Evolutionary conservation across 2,113 vertebrate genomes (phyloP), one percentile per base, ranked within the genome.

Genomic region (Oreotragus oreotragus): DNA sequence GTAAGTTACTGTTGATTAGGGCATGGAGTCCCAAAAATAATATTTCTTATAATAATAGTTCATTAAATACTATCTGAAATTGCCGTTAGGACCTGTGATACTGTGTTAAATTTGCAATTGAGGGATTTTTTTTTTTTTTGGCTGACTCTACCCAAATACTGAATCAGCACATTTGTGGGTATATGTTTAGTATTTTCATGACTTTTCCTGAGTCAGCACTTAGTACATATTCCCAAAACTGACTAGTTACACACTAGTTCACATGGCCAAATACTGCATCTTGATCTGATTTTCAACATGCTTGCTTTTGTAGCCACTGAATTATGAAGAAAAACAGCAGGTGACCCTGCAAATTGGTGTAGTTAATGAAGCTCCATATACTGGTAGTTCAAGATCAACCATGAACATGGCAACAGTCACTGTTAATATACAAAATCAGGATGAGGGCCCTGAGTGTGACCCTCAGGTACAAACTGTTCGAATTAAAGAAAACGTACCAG

Each of bases 361-460:
- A 0, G 98, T 96, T 12, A 99, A 99, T 5, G 98, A 99, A 98
- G 99, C 98, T 3, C 98, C 98, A 0, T 99, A 99, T 60, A 30
- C 3, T 3, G 97, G 98, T 0, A 93, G 84, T 45, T 96, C 98
- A 0, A 98, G 94, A 15, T 95, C 98, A 0, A 9, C 94, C 39
- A 99, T 98, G 98, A 89, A 93, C 64, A 98, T 98, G 5, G 84
- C 98, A 36, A 98, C 98, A 1, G 99, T 99, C 80, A 96, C 98
- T 0, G 97, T 99, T 49, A 86, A 96, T 0, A 98, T 99, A 9
- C 14, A 7, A 79, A 30, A 99, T 47, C 23, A 99, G 2, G 99
- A 99, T 6, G 99, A 99, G 97, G 99, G 99, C 1, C 99, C 99
- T 0, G 98, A 99, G 94, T 99, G 99, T 77, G 94, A 64, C 0